Evolutionary conservation across 2,797 vertebrate genomes (phyloP).

Genomic region (Sus cebifrons): DNA sequence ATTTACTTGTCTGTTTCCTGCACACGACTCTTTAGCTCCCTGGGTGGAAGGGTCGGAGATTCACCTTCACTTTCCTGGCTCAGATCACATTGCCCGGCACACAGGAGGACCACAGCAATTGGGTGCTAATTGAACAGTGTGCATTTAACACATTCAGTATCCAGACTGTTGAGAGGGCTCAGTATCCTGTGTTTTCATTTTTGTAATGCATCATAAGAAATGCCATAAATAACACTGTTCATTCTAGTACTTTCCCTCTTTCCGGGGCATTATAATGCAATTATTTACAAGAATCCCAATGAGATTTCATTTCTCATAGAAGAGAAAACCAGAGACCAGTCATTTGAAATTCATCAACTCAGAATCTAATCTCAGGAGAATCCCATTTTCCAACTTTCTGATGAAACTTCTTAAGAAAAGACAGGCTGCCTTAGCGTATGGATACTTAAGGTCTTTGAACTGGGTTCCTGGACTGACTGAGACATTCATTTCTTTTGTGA

Average conservation of each 20-base stretch:
- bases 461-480: neutral
- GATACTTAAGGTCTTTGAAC: slow-evolving; percentile 56
- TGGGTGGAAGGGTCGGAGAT: neutral
- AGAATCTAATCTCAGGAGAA: slow-evolving; percentile 56
- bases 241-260: slow-evolving; percentile 34
- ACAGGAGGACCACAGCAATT: neutral
- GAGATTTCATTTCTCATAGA: slow-evolving; percentile 61
- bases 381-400: neutral
- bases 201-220: slow-evolving; percentile 43
- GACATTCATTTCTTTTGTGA: slow-evolving; percentile 5
- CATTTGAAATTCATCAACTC: slow-evolving; percentile 54
- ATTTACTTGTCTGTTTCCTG: slow-evolving; percentile 44
- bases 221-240: slow-evolving; percentile 7
- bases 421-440: slow-evolving; percentile 9
- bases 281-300: slow-evolving; percentile 57
- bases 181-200: neutral
- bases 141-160: neutral
- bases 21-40: neutral
- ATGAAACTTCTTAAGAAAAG: slow-evolving; percentile 46
- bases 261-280: neutral
- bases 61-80: neutral
- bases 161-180: neutral
- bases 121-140: slow-evolving; percentile 21
- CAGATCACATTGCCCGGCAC: neutral
- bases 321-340: slow-evolving; percentile 48